Base-by-base conservation (phyloP, 2,797 vertebrate species). In the Danio albolineatus region DNA sequence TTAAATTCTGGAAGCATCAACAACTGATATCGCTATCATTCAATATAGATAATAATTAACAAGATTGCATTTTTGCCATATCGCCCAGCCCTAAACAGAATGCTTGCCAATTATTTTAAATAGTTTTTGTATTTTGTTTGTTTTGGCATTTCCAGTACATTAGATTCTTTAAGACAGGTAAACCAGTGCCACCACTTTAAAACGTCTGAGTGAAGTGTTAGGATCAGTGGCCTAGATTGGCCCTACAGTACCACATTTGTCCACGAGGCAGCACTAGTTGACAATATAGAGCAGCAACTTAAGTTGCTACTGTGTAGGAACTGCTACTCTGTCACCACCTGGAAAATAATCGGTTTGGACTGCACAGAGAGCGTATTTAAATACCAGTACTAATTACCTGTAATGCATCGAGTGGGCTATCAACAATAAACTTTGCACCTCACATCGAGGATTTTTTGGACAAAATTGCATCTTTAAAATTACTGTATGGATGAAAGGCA, bases 201-300 rank as follows among this genome's bases (percentile, higher is more conserved):
- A 12, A 60, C 60, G 28, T 62, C 14, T 0, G 10, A 53, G 17
- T 54, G 0, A 41, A 70, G 12, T 10, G 19, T 46, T 19, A n/a
- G n/a, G n/a, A 2, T 57, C 17, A 16, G 13, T 10, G 70, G 17
- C 39, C 70, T 28, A 57, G 19, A 72, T 6, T 44, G 70, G 41
- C 8, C 36, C n/a, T 28, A 39, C 72, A 79, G 14, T 79, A 21
- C 51, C 51, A 17, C 39, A 6, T 73, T 14, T 61, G 62, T 73
- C 79, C 82, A 65, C 36, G n/a, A 56, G 76, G 41, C 4, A 7
- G 84, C 76, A 70, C 43, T 70, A 67, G 67, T 79, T 75, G 39
- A 59, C 46, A 59, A 72, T 21, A 7, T 9, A 61, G 38, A 9
- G 54, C 56, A 74, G 65, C 57, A 71, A 71, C 46, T 51, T 19